These are phyloP conservation scores for Nasonia oneida DNA, from an alignment of 2,888 invertebrate species.

Conservation along the genomic window DNA sequence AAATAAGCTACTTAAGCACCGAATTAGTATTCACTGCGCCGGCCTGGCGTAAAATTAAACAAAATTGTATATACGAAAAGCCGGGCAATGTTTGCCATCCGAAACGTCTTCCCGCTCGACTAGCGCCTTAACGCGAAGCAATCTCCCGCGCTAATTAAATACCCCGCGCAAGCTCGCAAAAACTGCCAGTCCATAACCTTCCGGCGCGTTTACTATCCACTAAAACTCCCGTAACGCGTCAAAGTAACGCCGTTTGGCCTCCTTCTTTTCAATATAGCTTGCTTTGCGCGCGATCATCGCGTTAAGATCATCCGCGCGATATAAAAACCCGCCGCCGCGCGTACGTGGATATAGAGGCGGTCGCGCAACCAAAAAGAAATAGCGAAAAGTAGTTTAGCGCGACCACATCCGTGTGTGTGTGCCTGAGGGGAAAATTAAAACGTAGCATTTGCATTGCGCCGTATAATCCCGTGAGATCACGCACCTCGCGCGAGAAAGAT, in stretches of 20 bases:
- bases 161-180: neutral
- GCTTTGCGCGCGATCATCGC: slow-evolving; percentile 30
- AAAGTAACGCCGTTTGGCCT: neutral
- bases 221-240: slow-evolving; percentile 22
- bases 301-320: slow-evolving; percentile 41
- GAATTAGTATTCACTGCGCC: slow-evolving; percentile 16
- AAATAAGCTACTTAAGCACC: neutral
- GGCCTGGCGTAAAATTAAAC: neutral
- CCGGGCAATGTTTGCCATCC: neutral
- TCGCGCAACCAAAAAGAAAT: neutral
- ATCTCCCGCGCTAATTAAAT: slow-evolving; percentile 45
- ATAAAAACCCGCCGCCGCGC: neutral
- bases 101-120: neutral
- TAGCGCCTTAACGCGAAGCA: slow-evolving; percentile 29
- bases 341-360: neutral
- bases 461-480: neutral
- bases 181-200: slow-evolving; percentile 25
- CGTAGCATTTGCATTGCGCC: neutral
- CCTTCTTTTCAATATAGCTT: slow-evolving; percentile 34
- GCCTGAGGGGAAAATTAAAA: slow-evolving; percentile 27
- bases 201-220: slow-evolving; percentile 36
- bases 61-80: neutral
- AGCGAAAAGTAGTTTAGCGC: slow-evolving; percentile 25
- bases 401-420: neutral
- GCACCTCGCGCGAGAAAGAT: neutral